Evolutionary conservation across 2,797 vertebrate genomes (phyloP).

Genomic region (Columba guinea): DNA sequence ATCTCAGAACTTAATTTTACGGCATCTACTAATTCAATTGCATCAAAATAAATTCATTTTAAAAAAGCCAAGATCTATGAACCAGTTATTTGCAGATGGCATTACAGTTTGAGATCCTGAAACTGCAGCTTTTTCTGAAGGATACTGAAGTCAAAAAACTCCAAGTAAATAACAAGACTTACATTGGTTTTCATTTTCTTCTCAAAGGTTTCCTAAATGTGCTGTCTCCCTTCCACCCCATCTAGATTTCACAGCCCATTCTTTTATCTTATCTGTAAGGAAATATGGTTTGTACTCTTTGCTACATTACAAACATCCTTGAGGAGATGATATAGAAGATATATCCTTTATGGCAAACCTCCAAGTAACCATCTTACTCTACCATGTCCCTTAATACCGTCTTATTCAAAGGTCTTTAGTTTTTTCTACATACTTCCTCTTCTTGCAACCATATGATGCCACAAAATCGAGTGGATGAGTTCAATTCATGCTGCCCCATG

Average conservation of each 20-base stretch:
- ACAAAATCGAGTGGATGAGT: not conserved
- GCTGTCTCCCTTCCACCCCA: not conserved
- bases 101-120: not conserved
- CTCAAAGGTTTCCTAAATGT: not conserved
- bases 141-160: not conserved
- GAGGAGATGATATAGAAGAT: not conserved
- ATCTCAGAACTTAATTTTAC: not conserved
- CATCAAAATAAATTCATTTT: not conserved
- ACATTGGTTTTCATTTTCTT: not conserved
- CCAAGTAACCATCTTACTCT: not conserved
- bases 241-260: not conserved
- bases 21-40: not conserved
- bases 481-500: not conserved
- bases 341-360: not conserved
- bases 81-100: not conserved
- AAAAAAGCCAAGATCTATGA: not conserved
- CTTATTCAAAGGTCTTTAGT: not conserved
- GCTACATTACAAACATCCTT: not conserved
- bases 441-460: not conserved
- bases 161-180: not conserved
- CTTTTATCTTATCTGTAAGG: not conserved
- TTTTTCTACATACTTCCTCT: not conserved
- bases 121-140: not conserved
- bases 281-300: not conserved
- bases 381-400: rapidly evolving